Evolutionary conservation across 2,888 invertebrate species (phyloP), one percentile per base, ranked within the genome.

Genomic region (Agonopterix alstromeriana): DNA sequence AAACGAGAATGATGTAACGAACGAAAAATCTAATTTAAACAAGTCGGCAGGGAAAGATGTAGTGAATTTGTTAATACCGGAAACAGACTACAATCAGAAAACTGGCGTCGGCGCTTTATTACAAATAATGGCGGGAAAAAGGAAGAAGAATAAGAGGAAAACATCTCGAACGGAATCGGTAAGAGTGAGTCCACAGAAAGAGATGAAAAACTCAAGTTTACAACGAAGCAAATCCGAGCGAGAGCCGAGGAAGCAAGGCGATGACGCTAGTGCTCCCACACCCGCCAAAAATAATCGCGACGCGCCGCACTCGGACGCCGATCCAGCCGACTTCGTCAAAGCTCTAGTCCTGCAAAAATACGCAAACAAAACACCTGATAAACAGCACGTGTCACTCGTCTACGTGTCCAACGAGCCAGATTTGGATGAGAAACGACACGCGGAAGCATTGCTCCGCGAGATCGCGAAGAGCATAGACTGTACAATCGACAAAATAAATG

Each of bases 81-180:
- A 79, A 50, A 84, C 82, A 3, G 76, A 83, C 51, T 87, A 87
- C 69, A 73, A 63, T 42, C 82, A 84, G 53, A 87, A 81, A 60
- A 70, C 73, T 48, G 81, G 81, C 38, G 86, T 88, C 35, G 74
- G 85, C 46, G 82, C 82, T 1, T 70, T 89, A 35, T 64, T 89
- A 8, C 77, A 85, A 52, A 87, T 85, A 43, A 89, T 89, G 89
- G 87, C 84, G 14, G 85, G 89, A 0, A 88, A 85, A 54, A 62
- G 75, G 40, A 78, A 67, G 50, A 73, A 70, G 49, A 77, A 74
- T 17, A 82, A 76, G 53, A 73, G 74, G 50, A 80, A 76, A 58
- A 65, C 59, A 7, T 36, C 46, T 12, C 49, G 81, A 27, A 63
- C 78, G 1, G 81, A 86, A 45, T 77, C 82, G 46, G 79, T 69